Percentiles rank a stretch among this genome's conserved stretches.
phyloP scores from a whole-genome alignment of 1,140 invertebrate species.

The Drosophila pruinosa region DNA sequence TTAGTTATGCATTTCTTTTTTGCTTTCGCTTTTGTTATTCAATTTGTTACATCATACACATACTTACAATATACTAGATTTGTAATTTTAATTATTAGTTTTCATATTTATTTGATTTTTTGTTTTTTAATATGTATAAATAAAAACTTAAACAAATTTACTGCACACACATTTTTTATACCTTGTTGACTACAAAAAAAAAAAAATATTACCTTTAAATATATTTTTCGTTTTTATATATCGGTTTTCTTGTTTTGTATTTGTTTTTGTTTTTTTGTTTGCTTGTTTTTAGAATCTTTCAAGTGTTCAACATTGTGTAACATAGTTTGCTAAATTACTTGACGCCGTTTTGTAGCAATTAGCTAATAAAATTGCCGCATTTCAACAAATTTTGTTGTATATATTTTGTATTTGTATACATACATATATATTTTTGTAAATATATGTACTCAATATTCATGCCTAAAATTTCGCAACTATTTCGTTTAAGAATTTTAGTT shows the following conservation, averaged over 20 bases:
- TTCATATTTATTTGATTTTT: constrained; percentile 58
- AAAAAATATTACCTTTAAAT: constrained; percentile 48
- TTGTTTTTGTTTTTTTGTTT: constrained; percentile 34
- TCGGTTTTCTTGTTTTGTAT: constrained; percentile 29
- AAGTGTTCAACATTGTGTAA: constrained; percentile 69
- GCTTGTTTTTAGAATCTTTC: constrained; percentile 58
- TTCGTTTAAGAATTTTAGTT: constrained; percentile 37
- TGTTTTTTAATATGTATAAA: constrained; percentile 72
- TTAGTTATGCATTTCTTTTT: constrained; percentile 1
- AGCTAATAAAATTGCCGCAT: constrained; percentile 58
- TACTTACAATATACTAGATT: constrained; percentile 49
- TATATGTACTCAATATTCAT: constrained; percentile 35
- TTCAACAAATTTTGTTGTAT: constrained; percentile 14
- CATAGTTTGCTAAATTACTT: constrained; percentile 59
- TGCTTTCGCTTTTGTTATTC: constrained; percentile 25
- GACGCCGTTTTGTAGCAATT: constrained; percentile 41
- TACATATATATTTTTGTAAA: background rate
- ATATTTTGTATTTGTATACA: background rate
- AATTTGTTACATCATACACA: constrained; percentile 48
- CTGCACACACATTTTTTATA: constrained; percentile 72
- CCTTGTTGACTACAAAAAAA: constrained; percentile 63
- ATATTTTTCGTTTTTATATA: constrained; percentile 29
- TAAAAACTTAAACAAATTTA: constrained; percentile 80
- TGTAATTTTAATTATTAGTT: constrained; percentile 38
- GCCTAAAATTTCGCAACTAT: constrained; percentile 41